These are phyloP conservation scores for Garra rufa DNA, from an alignment of 2,113 vertebrate species.

Conservation along the genomic window DNA sequence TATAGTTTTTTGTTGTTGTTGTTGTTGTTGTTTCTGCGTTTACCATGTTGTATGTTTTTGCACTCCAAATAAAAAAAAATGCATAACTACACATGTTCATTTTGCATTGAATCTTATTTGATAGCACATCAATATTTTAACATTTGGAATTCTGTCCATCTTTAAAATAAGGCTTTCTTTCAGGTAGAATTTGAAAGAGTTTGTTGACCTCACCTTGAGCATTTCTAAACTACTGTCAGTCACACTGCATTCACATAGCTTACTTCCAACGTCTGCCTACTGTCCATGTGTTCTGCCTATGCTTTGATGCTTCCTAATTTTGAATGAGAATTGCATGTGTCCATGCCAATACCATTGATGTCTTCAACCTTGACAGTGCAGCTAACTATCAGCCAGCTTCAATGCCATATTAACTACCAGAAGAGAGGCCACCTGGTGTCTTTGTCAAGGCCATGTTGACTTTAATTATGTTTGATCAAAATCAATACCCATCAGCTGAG, in stretches of 20 bases:
- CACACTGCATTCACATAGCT: too few species aligned
- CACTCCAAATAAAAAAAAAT: too few species aligned
- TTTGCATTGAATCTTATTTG: not conserved
- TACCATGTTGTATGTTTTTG: too few species aligned
- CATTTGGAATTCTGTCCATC: not conserved
- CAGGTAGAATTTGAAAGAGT: not conserved
- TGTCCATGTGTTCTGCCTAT: not conserved
- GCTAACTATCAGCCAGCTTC: conserved; percentile 29
- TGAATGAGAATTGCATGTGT: conserved; percentile 12
- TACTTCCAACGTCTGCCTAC: conserved; percentile 8
- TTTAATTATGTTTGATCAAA: not conserved
- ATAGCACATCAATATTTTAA: not conserved
- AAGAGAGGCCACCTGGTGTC: conserved; percentile 10
- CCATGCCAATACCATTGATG: conserved; percentile 20
- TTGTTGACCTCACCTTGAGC: not conserved
- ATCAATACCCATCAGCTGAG: not conserved
- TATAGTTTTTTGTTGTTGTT: too few species aligned
- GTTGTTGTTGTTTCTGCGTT: too few species aligned
- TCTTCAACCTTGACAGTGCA: conserved; percentile 17
- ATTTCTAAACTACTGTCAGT: conserved; percentile 23
- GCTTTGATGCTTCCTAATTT: not conserved
- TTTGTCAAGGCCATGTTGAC: conserved; percentile 28
- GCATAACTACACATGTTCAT: not conserved
- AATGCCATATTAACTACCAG: conserved; percentile 20
- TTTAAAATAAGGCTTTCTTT: not conserved